A percentile compares a stretch with the other conserved stretches of the same genome.
phyloP scores from a whole-genome alignment of 2,113 vertebrate genomes.

The Petromus typicus region DNA sequence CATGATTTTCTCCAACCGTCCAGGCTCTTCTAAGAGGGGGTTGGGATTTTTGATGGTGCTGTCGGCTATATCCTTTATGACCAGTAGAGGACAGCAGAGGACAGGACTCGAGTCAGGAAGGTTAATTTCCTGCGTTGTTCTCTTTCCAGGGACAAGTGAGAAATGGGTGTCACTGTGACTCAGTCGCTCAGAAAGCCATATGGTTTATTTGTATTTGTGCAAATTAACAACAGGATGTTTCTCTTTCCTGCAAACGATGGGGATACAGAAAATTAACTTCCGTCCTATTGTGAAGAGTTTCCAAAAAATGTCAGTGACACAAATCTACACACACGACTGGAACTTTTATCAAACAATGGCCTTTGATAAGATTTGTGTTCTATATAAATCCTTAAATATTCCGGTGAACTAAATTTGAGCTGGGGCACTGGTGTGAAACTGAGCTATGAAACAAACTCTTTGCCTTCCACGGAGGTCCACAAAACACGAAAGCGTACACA shows the following conservation, averaged over 20 bases:
- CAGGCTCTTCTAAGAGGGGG: not conserved
- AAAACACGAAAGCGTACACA: not conserved
- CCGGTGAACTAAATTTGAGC: not conserved
- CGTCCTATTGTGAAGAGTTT: slow-evolving; percentile 24
- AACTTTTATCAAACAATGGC: not conserved
- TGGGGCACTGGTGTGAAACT: not conserved
- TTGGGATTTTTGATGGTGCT: not conserved
- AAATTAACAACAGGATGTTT: slow-evolving; percentile 67
- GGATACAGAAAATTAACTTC: slow-evolving; percentile 61
- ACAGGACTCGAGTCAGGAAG: not conserved
- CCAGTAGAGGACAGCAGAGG: slow-evolving; percentile 73
- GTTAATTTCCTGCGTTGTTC: not conserved
- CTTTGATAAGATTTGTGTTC: not conserved
- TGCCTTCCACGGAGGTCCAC: not conserved
- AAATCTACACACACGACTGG: not conserved
- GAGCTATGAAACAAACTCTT: not conserved
- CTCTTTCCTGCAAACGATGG: not conserved
- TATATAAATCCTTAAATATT: not conserved
- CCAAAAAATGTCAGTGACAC: not conserved
- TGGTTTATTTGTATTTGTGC: slow-evolving; percentile 60
- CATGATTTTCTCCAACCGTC: not conserved
- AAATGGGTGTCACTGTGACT: slow-evolving; percentile 47
- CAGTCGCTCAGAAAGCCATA: slow-evolving; percentile 61
- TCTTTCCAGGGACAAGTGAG: slow-evolving; percentile 55
- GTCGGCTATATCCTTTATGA: not conserved